phyloP scores from a whole-genome alignment of 2,797 vertebrate genomes.

The Enteromius unitaeniatus region DNA sequence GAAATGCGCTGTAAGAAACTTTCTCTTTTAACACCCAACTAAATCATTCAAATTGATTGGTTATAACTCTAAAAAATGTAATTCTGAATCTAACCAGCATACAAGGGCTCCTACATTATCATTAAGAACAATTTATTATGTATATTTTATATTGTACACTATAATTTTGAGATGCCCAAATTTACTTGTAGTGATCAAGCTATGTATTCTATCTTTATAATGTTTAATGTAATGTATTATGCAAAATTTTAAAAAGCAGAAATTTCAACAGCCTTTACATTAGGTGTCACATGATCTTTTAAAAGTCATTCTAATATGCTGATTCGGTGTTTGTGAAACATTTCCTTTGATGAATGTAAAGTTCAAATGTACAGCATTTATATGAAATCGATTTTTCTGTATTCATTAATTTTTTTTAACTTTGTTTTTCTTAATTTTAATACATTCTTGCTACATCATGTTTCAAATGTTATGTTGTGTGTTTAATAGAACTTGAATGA shows the following conservation, averaged over 20 bases:
- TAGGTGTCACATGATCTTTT: neutral
- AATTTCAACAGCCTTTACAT: neutral
- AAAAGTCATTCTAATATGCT: constrained; percentile 4
- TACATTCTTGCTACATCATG: neutral
- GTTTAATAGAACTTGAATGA: neutral
- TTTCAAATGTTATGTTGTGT: neutral
- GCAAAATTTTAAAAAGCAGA: neutral
- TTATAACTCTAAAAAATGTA: neutral
- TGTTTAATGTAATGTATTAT: no score
- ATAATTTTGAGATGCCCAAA: neutral
- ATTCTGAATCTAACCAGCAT: neutral
- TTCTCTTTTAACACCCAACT: neutral
- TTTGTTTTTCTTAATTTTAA: neutral
- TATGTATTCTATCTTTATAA: neutral
- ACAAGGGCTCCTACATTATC: neutral
- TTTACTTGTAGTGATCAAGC: neutral
- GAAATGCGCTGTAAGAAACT: neutral
- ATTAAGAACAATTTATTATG: neutral
- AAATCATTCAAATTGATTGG: neutral
- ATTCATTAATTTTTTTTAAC: neutral
- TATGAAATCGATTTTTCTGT: neutral
- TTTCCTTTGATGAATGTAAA: neutral
- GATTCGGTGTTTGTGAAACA: neutral
- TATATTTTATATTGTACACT: neutral
- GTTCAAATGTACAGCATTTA: neutral